A percentile compares a stretch with the other conserved stretches of the same genome.
Conservation (phyloP, 2,888 invertebrate genomes). For the Mantis religiosa region DNA sequence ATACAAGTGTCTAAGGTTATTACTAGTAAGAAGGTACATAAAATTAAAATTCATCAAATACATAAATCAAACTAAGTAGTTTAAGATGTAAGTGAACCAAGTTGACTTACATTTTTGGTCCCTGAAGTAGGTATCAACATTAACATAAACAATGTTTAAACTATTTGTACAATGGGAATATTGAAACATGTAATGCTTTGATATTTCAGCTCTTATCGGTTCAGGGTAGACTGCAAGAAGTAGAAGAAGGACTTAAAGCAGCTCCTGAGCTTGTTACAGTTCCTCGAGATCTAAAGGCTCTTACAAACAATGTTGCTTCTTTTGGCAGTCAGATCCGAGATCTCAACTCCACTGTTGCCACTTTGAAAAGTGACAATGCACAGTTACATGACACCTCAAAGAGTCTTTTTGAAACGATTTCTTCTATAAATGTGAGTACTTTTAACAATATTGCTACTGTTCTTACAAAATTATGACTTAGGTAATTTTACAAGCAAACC, state of each 20-base stretch:
- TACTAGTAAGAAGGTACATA: too few relatives aligned
- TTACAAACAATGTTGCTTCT: constrained; percentile 54
- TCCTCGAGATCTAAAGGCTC: constrained; percentile 52
- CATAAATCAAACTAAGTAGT: too few relatives aligned
- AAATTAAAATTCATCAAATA: too few relatives aligned
- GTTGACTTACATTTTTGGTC: too few relatives aligned
- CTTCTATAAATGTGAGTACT: not conserved
- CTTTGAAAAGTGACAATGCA: constrained; percentile 40
- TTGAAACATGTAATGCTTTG: not conserved
- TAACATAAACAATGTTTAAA: too few relatives aligned
- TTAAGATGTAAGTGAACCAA: too few relatives aligned
- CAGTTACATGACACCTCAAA: constrained; percentile 34
- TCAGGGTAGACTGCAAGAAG: constrained; percentile 48
- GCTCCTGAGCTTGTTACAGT: constrained; percentile 58
- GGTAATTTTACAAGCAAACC: too few relatives aligned
- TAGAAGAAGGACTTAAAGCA: constrained; percentile 55
- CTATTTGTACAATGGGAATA: too few relatives aligned
- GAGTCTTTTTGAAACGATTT: constrained; percentile 30
- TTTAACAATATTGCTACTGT: not conserved
- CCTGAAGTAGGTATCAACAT: too few relatives aligned
- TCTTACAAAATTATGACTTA: too few relatives aligned
- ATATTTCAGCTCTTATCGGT: constrained; percentile 45
- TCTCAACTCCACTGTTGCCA: constrained; percentile 41
- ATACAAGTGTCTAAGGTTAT: too few relatives aligned
- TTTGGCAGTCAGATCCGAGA: constrained; percentile 58